These are phyloP conservation scores for Bolinopsis microptera DNA, from an alignment of 37 sponge, comb jelly and placozoan species.

Conservation along the genomic window DNA sequence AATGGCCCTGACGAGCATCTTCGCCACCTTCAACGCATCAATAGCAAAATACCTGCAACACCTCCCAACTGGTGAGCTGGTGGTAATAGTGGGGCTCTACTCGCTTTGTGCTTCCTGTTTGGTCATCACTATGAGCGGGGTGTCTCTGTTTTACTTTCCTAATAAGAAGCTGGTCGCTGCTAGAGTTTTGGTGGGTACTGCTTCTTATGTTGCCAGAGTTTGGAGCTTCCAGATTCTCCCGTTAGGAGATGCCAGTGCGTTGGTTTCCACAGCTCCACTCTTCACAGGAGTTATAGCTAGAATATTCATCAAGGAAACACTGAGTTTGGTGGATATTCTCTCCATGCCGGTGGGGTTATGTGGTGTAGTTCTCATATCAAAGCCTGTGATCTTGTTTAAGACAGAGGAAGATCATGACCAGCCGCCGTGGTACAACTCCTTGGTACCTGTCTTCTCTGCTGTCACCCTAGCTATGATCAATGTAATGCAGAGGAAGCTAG, in stretches of 20 bases:
- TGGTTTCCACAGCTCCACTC: not conserved
- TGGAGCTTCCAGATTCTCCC: not conserved
- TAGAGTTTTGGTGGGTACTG: not conserved
- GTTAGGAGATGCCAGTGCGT: not conserved
- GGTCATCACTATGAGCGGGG: not conserved
- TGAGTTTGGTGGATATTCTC: not conserved
- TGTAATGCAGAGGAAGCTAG: not conserved
- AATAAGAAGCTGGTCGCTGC: not conserved
- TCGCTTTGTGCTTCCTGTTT: not conserved
- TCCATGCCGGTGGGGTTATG: not conserved
- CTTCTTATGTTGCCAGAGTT: not conserved
- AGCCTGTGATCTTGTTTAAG: not conserved
- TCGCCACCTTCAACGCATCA: not conserved
- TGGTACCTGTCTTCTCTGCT: not conserved
- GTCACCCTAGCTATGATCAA: not conserved
- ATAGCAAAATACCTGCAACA: not conserved
- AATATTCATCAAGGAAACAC: not conserved
- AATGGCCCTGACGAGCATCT: not conserved
- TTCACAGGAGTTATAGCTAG: not conserved
- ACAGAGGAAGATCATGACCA: not conserved
- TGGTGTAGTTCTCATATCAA: not conserved
- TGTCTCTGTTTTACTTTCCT: not conserved
- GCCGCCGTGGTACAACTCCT: not conserved
- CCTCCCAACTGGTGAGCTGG: not conserved
- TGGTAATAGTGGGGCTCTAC: not conserved